Evolutionary conservation across 2,797 vertebrate species (phyloP).

Genomic region (Acropternis orthonyx): DNA sequence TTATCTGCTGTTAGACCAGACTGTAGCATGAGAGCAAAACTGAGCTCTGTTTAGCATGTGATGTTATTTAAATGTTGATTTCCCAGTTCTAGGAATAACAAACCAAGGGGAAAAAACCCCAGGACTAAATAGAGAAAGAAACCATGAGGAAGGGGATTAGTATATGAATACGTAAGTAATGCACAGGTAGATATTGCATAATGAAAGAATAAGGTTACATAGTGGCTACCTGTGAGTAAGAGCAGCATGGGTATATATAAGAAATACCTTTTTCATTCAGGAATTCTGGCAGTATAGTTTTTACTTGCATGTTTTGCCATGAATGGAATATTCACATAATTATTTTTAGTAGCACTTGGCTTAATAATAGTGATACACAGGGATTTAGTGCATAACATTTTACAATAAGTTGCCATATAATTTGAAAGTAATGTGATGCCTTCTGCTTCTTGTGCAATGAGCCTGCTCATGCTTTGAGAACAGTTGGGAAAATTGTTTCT

Average conservation of each 20-base stretch:
- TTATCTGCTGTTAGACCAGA: neutral
- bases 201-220: neutral
- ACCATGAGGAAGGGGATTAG: neutral
- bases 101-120: neutral
- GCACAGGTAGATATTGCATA: neutral
- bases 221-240: neutral
- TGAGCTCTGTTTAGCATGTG: neutral
- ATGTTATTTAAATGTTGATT: neutral
- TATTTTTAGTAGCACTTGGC: constrained; percentile 23
- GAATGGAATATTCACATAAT: neutral
- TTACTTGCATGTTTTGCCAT: neutral
- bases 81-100: neutral
- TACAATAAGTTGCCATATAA: neutral
- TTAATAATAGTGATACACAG: neutral
- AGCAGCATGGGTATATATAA: neutral
- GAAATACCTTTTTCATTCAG: neutral
- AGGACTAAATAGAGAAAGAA: neutral
- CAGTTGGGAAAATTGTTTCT: neutral
- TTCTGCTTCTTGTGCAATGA: neutral
- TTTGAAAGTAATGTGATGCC: neutral
- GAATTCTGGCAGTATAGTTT: neutral
- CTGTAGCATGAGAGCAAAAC: neutral
- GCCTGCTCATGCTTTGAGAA: neutral
- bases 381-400: neutral
- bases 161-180: neutral